A percentile compares a stretch with the other conserved stretches of the same genome.
Conservation (phyloP, 2,888 invertebrate species). For the Polyploca ridens region DNA sequence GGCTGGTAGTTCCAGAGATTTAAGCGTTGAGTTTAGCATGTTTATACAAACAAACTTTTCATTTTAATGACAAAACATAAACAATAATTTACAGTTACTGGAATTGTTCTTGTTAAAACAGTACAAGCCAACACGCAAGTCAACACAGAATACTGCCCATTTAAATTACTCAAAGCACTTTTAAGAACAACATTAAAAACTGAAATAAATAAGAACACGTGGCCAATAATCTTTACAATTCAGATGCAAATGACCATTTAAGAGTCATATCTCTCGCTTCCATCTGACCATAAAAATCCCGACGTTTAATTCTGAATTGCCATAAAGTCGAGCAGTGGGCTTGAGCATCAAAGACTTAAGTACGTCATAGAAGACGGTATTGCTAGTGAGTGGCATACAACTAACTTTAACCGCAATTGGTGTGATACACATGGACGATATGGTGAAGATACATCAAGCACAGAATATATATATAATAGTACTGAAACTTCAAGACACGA, state of each 20-base stretch:
- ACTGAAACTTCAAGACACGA: too few species aligned
- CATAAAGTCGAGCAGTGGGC: slow-evolving; percentile 50
- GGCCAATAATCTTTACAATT: slow-evolving; percentile 43
- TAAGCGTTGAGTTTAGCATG: too few species aligned
- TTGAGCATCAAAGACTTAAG: slow-evolving; percentile 50
- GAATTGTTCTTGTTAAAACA: not conserved
- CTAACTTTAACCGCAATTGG: slow-evolving; percentile 26
- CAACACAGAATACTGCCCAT: not conserved
- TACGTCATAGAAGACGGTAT: slow-evolving; percentile 37
- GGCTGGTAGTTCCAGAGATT: too few species aligned
- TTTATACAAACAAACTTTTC: not conserved
- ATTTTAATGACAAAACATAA: not conserved
- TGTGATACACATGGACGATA: slow-evolving; percentile 14
- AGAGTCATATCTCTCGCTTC: slow-evolving; percentile 51
- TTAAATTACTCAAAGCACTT: slow-evolving; percentile 19
- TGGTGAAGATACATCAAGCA: not conserved
- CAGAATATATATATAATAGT: too few species aligned
- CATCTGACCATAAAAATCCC: slow-evolving; percentile 59
- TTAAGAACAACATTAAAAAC: slow-evolving; percentile 27
- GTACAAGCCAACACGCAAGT: not conserved
- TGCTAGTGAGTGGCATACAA: slow-evolving; percentile 12
- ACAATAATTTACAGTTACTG: not conserved
- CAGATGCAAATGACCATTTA: slow-evolving; percentile 46
- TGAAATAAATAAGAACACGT: slow-evolving; percentile 44
- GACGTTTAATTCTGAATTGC: slow-evolving; percentile 54